A percentile compares a stretch with the other conserved stretches of the same genome.
These are phyloP conservation scores for Malacoraja senta DNA, from an alignment of 2,797 vertebrate genomes.

Conservation along the genomic window DNA sequence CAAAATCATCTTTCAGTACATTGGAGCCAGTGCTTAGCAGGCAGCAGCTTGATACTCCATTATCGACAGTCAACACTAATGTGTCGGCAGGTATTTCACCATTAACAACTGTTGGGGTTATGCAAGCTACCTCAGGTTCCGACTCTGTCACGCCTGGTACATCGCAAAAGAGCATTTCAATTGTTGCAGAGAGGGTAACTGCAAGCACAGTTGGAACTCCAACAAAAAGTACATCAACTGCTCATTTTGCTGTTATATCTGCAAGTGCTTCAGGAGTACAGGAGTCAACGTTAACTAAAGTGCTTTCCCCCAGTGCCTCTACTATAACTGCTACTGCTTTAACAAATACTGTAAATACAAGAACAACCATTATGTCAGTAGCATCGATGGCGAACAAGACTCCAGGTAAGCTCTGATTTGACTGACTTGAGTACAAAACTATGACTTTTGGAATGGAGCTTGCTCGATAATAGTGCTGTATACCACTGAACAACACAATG, in stretches of 20 bases:
- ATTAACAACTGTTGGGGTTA: constrained; percentile 24
- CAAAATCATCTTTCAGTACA: constrained; percentile 53
- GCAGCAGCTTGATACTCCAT: constrained; percentile 56
- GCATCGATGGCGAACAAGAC: background rate
- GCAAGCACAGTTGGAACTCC: background rate
- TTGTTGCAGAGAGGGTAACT: constrained; percentile 41
- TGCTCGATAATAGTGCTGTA: too few relatives aligned
- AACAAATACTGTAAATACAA: constrained; percentile 48
- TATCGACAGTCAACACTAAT: constrained; percentile 47
- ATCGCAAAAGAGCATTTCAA: constrained; percentile 52
- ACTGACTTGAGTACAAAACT: too few relatives aligned
- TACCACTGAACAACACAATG: background rate
- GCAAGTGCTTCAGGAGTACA: constrained; percentile 11
- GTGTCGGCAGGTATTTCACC: constrained; percentile 50
- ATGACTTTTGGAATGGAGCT: background rate
- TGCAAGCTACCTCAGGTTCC: background rate
- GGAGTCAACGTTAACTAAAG: background rate
- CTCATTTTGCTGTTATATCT: constrained; percentile 9
- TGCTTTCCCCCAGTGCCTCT: constrained; percentile 41
- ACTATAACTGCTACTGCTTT: constrained; percentile 47
- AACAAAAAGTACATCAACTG: constrained; percentile 10
- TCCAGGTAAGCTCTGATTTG: background rate
- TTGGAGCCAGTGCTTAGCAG: constrained; percentile 51
- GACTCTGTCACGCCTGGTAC: constrained; percentile 45
- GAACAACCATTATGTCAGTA: constrained; percentile 43